Evolutionary conservation across 2,113 vertebrate species (phyloP).

Genomic region (Tragelaphus strepsiceros): DNA sequence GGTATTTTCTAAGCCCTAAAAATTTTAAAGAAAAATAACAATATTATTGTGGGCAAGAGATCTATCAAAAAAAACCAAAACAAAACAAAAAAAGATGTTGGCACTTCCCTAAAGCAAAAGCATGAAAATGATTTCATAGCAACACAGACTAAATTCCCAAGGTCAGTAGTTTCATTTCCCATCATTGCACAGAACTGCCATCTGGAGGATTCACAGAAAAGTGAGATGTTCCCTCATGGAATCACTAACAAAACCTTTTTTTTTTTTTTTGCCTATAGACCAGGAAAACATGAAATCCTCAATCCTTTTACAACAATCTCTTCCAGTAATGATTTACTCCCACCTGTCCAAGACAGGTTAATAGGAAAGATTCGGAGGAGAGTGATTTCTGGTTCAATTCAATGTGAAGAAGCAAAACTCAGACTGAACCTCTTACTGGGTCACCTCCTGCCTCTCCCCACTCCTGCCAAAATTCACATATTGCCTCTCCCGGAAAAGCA

Average conservation of each 20-base stretch:
- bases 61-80: neutral
- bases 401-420: neutral
- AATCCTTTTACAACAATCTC: neutral
- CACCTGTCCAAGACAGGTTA: neutral
- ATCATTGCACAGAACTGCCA: neutral
- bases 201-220: conserved; percentile 1
- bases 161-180: neutral
- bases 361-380: accelerated
- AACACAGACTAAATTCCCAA: neutral
- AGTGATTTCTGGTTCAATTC: neutral
- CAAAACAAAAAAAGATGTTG: neutral
- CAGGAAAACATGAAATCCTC: neutral
- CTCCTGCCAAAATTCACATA: neutral
- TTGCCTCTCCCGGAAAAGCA: neutral
- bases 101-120: neutral
- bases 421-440: no score
- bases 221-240: neutral
- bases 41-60: neutral
- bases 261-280: neutral
- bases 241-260: neutral
- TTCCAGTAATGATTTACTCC: neutral
- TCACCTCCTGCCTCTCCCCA: neutral
- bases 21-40: neutral
- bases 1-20: neutral
- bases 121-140: neutral